These are phyloP conservation scores for Sturnira hondurensis DNA, from an alignment of 2,113 vertebrate genomes.

Conservation along the genomic window DNA sequence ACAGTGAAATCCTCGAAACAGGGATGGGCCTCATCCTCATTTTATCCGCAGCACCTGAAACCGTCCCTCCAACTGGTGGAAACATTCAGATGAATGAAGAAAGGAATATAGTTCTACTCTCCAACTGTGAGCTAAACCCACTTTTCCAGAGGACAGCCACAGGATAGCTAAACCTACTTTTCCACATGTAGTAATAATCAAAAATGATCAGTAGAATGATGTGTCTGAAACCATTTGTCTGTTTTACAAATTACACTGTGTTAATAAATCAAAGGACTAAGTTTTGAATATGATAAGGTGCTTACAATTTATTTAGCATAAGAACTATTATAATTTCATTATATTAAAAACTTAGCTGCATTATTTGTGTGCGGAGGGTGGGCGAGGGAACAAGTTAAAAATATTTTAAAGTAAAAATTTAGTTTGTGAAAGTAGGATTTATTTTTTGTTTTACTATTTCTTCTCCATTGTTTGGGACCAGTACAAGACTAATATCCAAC, in stretches of 20 bases:
- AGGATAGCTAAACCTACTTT: background rate
- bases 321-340: background rate
- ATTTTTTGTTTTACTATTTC: background rate
- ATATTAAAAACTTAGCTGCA: background rate
- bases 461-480: background rate
- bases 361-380: background rate
- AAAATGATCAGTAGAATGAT: background rate
- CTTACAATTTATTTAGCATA: background rate
- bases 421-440: background rate
- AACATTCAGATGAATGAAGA: background rate
- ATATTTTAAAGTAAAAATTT: background rate
- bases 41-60: background rate
- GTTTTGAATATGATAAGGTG: background rate
- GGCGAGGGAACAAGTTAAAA: background rate
- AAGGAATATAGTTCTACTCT: background rate
- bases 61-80: background rate
- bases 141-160: background rate
- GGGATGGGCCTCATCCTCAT: background rate
- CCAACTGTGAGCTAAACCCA: background rate
- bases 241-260: background rate
- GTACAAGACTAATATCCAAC: background rate
- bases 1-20: background rate
- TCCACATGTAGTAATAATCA: background rate
- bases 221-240: background rate
- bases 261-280: background rate